Evolutionary conservation across 2,888 invertebrate species (phyloP), one percentile per base, ranked within the genome.

Genomic region (Acholoe squamosa): DNA sequence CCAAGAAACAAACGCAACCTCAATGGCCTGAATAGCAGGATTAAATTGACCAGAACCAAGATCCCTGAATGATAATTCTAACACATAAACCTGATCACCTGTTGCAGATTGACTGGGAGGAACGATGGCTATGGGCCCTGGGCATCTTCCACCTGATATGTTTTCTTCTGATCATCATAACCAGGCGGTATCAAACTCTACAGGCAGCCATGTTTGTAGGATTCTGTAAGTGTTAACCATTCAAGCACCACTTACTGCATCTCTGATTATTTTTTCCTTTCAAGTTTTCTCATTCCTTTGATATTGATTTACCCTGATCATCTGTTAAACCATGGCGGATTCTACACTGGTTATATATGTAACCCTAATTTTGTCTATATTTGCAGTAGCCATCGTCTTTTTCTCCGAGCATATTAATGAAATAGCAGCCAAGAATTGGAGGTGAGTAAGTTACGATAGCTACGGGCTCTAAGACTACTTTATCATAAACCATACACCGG

Each of bases 371-470:
- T 31, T 3, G 3, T 67, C 31, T 88, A 91, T 93, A 95, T 92
- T 97, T 97, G 91, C 96, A 98, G 98, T 98, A 94, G 96, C 98
- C 71, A 96, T 98, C 92, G 98, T 98, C 22, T 98, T 98, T 95
- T 98, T 98, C 95, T 98, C 98, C 33, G 98, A 98, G 96, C 97
- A 97, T 94, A 98, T 99, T 93, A 99, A 99, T 95, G 97, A 98
- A 96, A 97, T 98, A 92, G 98, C 98, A 1, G 98, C 98, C 0
- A 97, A 97, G 92, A 97, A 98, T 96, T 98, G 98, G 98, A 97
- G 96, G 96, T 97, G 61, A n/a, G 61, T 61, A n/a, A 61, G 19
- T 61, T 19, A 54, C 54, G 54, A 19, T 54, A 14, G 12, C 54
- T 54, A 54, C 54, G 54, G 12, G 10, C 54, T 54, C 12, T 54